phyloP scores from a whole-genome alignment of 2,113 vertebrate species.

The Sebastes fasciatus region DNA sequence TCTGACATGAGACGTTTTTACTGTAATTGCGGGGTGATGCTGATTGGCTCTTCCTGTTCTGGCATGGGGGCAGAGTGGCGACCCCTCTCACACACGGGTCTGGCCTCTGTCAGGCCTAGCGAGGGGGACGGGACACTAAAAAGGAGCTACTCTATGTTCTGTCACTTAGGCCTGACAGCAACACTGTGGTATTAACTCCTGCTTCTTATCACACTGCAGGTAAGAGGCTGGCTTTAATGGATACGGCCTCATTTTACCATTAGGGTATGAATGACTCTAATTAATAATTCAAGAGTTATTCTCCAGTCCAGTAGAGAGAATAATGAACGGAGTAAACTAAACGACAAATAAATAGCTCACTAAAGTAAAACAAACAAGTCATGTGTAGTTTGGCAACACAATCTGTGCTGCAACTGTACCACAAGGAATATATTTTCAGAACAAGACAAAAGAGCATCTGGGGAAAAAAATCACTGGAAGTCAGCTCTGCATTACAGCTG shows the following conservation, averaged over 20 bases:
- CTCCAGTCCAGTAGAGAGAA: neutral
- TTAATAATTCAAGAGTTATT: neutral
- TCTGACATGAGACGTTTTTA: conserved; percentile 61
- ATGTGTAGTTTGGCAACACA: conserved; percentile 2
- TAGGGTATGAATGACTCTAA: neutral
- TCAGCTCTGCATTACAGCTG: neutral
- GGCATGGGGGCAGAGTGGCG: conserved; percentile 44
- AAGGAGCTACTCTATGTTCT: conserved; percentile 17
- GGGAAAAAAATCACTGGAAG: neutral
- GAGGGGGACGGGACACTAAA: conserved; percentile 48
- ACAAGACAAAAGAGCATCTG: neutral
- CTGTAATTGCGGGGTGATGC: conserved; percentile 65
- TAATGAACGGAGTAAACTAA: neutral
- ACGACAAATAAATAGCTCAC: neutral
- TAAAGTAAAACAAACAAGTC: neutral
- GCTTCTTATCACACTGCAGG: conserved; percentile 17
- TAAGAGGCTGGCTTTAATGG: neutral
- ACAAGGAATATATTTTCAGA: neutral
- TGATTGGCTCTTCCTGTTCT: conserved; percentile 71
- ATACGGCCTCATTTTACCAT: conserved; percentile 2
- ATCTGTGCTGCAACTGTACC: neutral
- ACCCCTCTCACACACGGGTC: conserved; percentile 49
- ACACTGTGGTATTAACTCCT: neutral
- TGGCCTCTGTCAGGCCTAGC: conserved; percentile 59
- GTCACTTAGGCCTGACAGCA: conserved; percentile 24